Conservation (phyloP, 2,888 invertebrate genomes). For the Eumerus sabulonum region DNA sequence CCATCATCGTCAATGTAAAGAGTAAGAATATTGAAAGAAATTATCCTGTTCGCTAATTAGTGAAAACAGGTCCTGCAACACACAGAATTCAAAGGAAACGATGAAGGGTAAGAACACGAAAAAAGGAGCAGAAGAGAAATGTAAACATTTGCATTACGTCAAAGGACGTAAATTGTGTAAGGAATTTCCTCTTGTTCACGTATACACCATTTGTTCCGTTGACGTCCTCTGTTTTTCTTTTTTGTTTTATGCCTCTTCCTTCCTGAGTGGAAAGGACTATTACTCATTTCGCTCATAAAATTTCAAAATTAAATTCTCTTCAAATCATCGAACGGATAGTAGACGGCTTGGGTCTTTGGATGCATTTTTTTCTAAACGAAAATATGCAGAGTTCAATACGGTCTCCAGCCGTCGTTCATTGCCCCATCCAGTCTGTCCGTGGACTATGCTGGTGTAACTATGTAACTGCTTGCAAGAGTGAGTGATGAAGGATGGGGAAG, state of each 20-base stretch:
- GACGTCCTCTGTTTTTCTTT: neutral
- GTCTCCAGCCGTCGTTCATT: neutral
- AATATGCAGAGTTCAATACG: constrained; percentile 42
- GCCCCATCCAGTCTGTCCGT: no score
- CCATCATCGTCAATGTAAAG: constrained; percentile 15
- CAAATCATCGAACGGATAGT: neutral
- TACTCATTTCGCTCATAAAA: constrained; percentile 45
- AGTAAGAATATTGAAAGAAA: constrained; percentile 48
- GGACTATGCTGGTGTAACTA: constrained; percentile 3
- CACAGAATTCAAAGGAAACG: neutral
- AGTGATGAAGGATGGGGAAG: no score
- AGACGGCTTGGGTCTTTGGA: no score
- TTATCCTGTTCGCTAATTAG: constrained; percentile 65
- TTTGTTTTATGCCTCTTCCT: neutral
- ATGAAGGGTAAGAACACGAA: neutral
- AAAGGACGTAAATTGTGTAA: constrained; percentile 57
- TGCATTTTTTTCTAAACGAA: no score
- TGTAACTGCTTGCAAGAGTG: constrained; percentile 35
- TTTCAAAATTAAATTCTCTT: constrained; percentile 55
- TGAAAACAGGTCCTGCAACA: constrained; percentile 46
- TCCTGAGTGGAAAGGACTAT: constrained; percentile 17
- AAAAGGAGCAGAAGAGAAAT: constrained; percentile 6
- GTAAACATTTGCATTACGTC: constrained; percentile 65
- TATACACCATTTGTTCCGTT: neutral
- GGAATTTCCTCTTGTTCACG: constrained; percentile 16